These are phyloP conservation scores for Ceryle rudis DNA, from an alignment of 2,797 vertebrate genomes.

Conservation along the genomic window DNA sequence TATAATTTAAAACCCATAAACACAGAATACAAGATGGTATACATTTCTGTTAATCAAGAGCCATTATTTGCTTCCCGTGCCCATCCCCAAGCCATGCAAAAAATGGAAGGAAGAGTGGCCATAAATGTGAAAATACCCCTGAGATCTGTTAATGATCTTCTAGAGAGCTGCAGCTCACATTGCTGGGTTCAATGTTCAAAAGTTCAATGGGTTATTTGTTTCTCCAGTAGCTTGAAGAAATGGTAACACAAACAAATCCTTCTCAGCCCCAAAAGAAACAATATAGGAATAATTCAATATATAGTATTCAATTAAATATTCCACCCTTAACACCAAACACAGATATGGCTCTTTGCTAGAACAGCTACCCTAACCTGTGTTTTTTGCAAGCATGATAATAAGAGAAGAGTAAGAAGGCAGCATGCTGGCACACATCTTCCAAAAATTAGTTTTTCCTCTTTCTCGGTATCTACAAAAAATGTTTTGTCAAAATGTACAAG, in stretches of 20 bases:
- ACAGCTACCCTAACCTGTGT: background rate
- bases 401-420: background rate
- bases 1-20: background rate
- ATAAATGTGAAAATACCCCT: background rate
- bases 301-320: background rate
- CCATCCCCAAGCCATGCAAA: background rate
- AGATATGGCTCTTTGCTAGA: background rate
- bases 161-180: background rate
- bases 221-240: background rate
- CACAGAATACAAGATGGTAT: background rate
- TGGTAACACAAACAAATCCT: background rate
- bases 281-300: background rate
- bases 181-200: background rate
- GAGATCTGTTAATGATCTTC: background rate
- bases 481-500: background rate
- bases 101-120: background rate
- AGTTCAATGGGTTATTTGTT: background rate
- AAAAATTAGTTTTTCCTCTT: background rate
- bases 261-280: background rate
- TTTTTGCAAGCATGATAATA: background rate
- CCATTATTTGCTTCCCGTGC: background rate
- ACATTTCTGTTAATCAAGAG: background rate
- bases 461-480: background rate
- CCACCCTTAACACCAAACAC: background rate
- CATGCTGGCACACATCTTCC: background rate